phyloP scores from a whole-genome alignment of 2,888 invertebrate species.

The Orthosia gothica region DNA sequence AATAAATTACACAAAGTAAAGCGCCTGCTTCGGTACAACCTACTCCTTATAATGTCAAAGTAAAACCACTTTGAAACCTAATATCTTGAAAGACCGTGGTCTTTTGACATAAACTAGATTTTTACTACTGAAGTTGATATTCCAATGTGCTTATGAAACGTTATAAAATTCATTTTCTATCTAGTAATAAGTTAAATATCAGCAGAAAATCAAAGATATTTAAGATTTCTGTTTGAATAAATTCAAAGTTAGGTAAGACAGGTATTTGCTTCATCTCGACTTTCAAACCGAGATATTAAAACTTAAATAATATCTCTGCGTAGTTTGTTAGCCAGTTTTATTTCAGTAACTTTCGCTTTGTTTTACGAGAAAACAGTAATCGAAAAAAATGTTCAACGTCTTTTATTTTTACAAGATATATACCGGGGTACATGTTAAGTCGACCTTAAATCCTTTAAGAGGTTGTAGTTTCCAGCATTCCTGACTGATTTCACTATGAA shows the following conservation, averaged over 20 bases:
- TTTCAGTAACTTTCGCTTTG: background rate
- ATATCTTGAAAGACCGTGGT: slow-evolving; percentile 6
- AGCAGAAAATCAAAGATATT: background rate
- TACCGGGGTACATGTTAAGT: too few relatives aligned
- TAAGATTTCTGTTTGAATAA: slow-evolving; percentile 7
- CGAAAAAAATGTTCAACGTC: background rate
- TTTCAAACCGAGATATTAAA: background rate
- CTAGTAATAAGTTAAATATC: slow-evolving; percentile 7
- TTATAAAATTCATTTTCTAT: background rate
- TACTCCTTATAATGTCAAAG: too few relatives aligned
- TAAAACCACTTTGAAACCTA: background rate
- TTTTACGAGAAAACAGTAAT: background rate
- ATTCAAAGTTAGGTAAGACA: slow-evolving; percentile 6
- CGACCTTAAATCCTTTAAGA: too few relatives aligned
- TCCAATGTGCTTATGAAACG: background rate
- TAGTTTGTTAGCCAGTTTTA: slow-evolving; percentile 6
- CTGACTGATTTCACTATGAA: too few relatives aligned
- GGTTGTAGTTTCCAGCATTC: too few relatives aligned
- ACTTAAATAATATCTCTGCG: background rate
- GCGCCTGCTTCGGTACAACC: too few relatives aligned
- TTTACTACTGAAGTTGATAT: background rate
- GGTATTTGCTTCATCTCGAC: background rate
- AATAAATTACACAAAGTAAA: too few relatives aligned
- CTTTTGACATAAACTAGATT: slow-evolving; percentile 1
- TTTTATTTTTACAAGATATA: background rate